Conservation (phyloP, 2,797 vertebrate genomes). For the Trichosurus vulpecula region DNA sequence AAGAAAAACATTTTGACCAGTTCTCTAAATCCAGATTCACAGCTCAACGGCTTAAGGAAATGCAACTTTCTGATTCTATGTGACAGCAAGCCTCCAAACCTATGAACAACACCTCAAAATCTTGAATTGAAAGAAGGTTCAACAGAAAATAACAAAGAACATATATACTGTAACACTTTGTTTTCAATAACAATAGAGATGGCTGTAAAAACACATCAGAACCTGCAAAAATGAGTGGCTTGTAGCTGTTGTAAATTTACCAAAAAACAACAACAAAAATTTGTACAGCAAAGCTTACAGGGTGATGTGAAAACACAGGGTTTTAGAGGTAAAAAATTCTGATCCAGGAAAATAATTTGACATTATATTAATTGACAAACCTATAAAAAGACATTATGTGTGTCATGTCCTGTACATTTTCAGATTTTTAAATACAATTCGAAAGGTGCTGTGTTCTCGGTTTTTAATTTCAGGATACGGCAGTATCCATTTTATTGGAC, state of each 20-base stretch:
- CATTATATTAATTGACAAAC: not conserved
- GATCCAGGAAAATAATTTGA: not conserved
- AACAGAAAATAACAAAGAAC: conserved; percentile 8
- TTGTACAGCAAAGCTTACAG: not conserved
- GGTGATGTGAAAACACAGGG: not conserved
- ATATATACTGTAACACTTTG: not conserved
- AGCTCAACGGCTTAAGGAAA: not conserved
- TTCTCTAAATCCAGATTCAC: not conserved
- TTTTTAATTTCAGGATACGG: conserved; percentile 56
- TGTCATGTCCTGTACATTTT: not conserved
- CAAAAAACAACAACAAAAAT: not conserved
- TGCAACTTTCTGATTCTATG: conserved; percentile 12
- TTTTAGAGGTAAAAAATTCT: not conserved
- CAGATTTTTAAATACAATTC: conserved; percentile 12
- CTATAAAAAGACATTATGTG: not conserved
- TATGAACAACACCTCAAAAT: not conserved
- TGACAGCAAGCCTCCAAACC: not conserved
- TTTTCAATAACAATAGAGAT: not conserved
- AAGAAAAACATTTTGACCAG: conserved; percentile 8
- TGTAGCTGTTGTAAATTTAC: not conserved
- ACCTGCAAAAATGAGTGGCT: not conserved
- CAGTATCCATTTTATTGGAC: conserved; percentile 17
- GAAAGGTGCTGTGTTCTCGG: not conserved
- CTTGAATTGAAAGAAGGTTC: not conserved
- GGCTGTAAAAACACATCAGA: not conserved